Evolutionary conservation across 2,888 invertebrate species (phyloP).

Genomic region (Platypus cylindrus): DNA sequence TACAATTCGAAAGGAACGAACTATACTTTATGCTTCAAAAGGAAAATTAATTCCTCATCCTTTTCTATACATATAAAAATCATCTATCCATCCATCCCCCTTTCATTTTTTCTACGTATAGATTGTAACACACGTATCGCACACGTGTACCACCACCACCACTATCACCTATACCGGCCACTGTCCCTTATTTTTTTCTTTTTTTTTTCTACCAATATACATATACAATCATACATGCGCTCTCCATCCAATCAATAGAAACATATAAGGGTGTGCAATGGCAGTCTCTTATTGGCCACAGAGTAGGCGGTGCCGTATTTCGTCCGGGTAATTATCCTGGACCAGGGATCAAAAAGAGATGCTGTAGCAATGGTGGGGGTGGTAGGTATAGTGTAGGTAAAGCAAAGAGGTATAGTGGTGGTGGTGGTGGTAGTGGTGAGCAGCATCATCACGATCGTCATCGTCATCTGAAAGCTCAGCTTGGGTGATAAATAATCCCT

Average conservation of each 20-base stretch:
- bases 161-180: conserved; percentile 30
- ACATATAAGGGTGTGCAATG: conserved; percentile 22
- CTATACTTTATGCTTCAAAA: too few relatives aligned
- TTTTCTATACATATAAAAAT: too few relatives aligned
- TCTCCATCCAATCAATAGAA: conserved; percentile 24
- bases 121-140: conserved; percentile 21
- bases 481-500: conserved; percentile 35
- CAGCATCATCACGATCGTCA: too few relatives aligned
- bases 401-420: background rate
- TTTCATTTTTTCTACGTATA: conserved; percentile 36
- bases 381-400: background rate
- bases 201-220: too few relatives aligned
- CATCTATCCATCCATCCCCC: conserved; percentile 3
- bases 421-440: conserved; percentile 10
- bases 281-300: conserved; percentile 32
- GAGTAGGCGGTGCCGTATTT: conserved; percentile 34
- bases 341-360: conserved; percentile 31
- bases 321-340: conserved; percentile 38
- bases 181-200: too few relatives aligned
- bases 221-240: conserved; percentile 26
- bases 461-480: too few relatives aligned
- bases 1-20: too few relatives aligned
- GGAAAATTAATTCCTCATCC: too few relatives aligned
- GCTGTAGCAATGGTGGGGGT: background rate
- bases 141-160: too few relatives aligned